phyloP scores from a whole-genome alignment of 2,888 invertebrate species.

The Branchellion lobata region DNA sequence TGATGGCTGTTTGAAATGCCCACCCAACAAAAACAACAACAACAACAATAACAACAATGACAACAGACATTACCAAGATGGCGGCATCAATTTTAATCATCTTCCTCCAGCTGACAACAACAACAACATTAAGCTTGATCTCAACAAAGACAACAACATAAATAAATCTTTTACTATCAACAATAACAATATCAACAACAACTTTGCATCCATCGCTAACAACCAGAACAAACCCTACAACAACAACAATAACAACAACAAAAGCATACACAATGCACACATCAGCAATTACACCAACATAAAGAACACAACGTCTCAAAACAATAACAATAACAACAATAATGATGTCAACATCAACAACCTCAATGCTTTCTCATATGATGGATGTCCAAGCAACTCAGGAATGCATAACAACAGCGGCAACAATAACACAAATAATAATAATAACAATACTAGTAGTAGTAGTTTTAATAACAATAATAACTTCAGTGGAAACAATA shows the following conservation, averaged over 20 bases:
- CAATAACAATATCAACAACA: neutral
- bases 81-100: too few species aligned
- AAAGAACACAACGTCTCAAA: neutral
- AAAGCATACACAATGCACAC: neutral
- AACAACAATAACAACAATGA: too few species aligned
- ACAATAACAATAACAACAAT: slow-evolving; percentile 13
- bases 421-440: neutral
- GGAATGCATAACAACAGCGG: neutral
- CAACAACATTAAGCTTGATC: neutral
- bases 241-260: neutral
- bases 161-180: too few species aligned
- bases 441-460: too few species aligned
- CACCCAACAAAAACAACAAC: too few species aligned
- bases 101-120: neutral
- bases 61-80: too few species aligned
- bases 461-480: neutral
- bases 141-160: neutral
- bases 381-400: neutral
- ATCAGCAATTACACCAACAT: neutral
- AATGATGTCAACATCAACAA: neutral
- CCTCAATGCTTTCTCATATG: too few species aligned
- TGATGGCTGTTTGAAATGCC: too few species aligned
- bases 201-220: neutral
- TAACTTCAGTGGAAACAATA: neutral
- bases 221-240: neutral